phyloP scores from a whole-genome alignment of 1,140 invertebrate species.

The Drosophila subobscura region DNA sequence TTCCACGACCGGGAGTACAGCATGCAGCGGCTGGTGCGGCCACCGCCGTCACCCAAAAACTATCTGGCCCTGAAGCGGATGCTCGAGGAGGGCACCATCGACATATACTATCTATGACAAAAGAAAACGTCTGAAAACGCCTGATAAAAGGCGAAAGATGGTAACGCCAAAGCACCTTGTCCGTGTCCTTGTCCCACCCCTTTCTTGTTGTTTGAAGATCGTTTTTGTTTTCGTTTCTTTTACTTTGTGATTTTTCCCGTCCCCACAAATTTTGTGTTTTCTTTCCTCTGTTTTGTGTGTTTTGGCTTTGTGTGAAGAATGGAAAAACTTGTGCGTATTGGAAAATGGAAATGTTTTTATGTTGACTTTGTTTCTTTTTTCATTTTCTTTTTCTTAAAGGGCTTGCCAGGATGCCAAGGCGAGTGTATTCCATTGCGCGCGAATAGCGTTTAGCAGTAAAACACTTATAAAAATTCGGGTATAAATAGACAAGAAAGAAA shows the following conservation, averaged over 20 bases:
- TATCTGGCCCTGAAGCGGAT: conserved; percentile 76
- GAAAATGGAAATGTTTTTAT: conserved; percentile 63
- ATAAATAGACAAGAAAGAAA: conserved; percentile 5
- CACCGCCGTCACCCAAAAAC: conserved; percentile 77
- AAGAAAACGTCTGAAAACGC: too few species aligned
- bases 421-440: conserved; percentile 85
- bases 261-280: background rate
- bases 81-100: conserved; percentile 75
- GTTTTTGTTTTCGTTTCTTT: conserved; percentile 23
- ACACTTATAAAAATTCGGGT: conserved; percentile 25
- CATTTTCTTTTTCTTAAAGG: conserved; percentile 84
- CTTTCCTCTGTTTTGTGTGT: conserved; percentile 17
- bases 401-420: conserved; percentile 84
- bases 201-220: conserved; percentile 6
- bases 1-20: conserved; percentile 77
- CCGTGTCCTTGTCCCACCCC: conserved; percentile 12
- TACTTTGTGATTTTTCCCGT: conserved; percentile 20
- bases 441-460: conserved; percentile 83
- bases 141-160: conserved; percentile 1
- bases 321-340: conserved; percentile 24
- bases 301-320: conserved; percentile 37
- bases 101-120: conserved; percentile 76
- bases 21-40: conserved; percentile 71
- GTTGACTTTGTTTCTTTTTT: conserved; percentile 81
- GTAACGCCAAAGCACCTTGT: conserved; percentile 11